Evolutionary conservation across 2,888 invertebrate species (phyloP), one percentile per base, ranked within the genome.

Genomic region (Thymelicus acteon): DNA sequence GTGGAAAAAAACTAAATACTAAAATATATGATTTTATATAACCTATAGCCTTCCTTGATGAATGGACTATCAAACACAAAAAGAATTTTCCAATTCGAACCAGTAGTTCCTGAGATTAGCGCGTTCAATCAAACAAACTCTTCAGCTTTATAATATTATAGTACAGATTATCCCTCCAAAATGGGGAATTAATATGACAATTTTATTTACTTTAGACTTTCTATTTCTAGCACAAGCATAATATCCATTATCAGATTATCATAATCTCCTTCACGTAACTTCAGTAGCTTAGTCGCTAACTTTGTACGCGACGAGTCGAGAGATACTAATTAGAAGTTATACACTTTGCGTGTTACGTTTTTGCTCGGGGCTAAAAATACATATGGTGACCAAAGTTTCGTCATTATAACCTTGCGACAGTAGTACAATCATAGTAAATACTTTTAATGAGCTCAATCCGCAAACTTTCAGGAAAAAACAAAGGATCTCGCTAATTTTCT

Each of bases 401-500:
- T 82, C 85, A 86, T 87, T 87, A 87, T 85, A 88, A 85, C 83
- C 80, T 84, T 81, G 84, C 81, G 81, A 79, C 79, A 75, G 73
- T 80, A 77, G 78, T 76, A 77, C 85, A 84, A 85, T 85, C 83
- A 85, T 82, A 82, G 67, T 72, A 72, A 68, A 83, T 85, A 85
- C 82, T 87, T 88, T 86, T 88, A 87, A 88, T 85, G 85, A 89
- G 85, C 77, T 79, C 77, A 72, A 76, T 79, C 80, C 77, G 72
- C 66, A 48, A 67, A 71, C 82, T 80, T 81, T 77, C 77, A 92
- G 92, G 92, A 92, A 85, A 91, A 91, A 85, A 89, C 89, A 79
- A 86, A 76, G 74, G 93, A 93, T 78, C 81, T 93, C 73, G 87
- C 85, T 10, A 89, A 93, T 83, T 93, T 93, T 82, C 79, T 93